Evolutionary conservation across 1,140 invertebrate species (phyloP), one percentile per base, ranked within the genome.

Genomic region (Aethina tumida): DNA sequence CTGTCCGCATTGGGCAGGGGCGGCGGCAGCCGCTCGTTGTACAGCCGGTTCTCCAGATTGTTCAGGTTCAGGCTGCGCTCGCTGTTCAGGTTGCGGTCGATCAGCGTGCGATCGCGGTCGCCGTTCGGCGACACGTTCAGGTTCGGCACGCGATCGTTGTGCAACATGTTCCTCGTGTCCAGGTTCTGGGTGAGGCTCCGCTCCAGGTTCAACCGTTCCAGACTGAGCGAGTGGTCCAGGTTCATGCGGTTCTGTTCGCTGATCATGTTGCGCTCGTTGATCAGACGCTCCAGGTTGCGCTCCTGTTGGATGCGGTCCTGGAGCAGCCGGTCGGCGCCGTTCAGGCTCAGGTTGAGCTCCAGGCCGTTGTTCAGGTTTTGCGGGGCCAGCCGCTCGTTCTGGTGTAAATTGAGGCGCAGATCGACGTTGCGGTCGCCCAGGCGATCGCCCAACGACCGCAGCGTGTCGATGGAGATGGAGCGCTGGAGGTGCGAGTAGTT

Each of bases 391-490:
- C 41, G 46, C 26, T 43, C 44, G 29, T 41, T 39, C 18, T 57
- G 52, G 31, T 59, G 56, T 16, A 58, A 32, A 39, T 60, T 60
- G 6, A 60, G 39, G 4, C 58, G 43, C 1, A 59, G 38, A 33
- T 59, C 57, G 7, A 60, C 55, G 34, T 60, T 58, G 15, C 58
- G 42, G 33, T 62, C 56, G 2, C 52, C 54, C 5, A 59, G 39
- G 5, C 59, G 48, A 40, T 59, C 58, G 1, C 58, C 56, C 12
- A 62, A 40, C 9, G 71, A 74, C 37, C 76, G 61, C 37, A 79
- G 55, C 50, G 76, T 75, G 49, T 79, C 76, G 53, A 79, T 77
- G 50, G 75, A 77, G 53, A 79, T 77, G 50, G 75, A 77, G 40
- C 75, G 63, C 55, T 79, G 75, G 45, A 78, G 74, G 50, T 77